phyloP scores from a whole-genome alignment of 2,797 vertebrate species.

The Cryptoblepharus egeriae region DNA sequence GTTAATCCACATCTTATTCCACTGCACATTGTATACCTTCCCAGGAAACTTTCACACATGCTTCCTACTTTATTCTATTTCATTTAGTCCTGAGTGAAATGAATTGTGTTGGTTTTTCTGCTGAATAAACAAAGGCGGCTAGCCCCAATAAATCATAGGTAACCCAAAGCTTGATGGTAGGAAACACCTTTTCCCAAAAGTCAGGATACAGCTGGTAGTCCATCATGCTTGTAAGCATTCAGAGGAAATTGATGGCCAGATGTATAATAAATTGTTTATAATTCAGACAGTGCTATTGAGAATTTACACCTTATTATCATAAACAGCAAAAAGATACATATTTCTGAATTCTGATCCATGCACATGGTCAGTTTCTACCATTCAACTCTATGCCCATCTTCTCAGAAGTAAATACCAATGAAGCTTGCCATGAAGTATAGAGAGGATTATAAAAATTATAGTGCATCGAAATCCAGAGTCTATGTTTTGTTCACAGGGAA shows the following conservation, averaged over 20 bases:
- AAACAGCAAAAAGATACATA: not conserved
- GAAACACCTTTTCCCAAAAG: rapidly evolving
- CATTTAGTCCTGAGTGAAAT: not conserved
- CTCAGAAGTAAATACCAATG: not conserved
- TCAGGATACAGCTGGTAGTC: not conserved
- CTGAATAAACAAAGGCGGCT: not conserved
- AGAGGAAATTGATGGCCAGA: not conserved
- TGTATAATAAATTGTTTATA: not conserved
- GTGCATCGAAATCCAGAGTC: not conserved
- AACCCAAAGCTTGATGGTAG: not conserved
- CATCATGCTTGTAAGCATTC: not conserved
- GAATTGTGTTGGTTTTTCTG: not conserved
- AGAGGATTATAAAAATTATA: not conserved
- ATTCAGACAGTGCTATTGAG: not conserved
- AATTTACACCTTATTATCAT: not conserved
- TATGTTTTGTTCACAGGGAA: not conserved
- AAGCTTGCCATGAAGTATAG: not conserved
- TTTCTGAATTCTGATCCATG: not conserved
- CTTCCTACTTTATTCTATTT: not conserved
- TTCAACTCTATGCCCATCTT: not conserved
- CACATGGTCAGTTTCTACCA: not conserved
- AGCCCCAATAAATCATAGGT: not conserved
- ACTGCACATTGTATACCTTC: not conserved
- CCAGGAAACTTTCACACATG: not conserved
- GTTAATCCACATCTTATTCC: not conserved